Conservation (phyloP, 2,888 invertebrate species). For the Sthenelais limicola region DNA sequence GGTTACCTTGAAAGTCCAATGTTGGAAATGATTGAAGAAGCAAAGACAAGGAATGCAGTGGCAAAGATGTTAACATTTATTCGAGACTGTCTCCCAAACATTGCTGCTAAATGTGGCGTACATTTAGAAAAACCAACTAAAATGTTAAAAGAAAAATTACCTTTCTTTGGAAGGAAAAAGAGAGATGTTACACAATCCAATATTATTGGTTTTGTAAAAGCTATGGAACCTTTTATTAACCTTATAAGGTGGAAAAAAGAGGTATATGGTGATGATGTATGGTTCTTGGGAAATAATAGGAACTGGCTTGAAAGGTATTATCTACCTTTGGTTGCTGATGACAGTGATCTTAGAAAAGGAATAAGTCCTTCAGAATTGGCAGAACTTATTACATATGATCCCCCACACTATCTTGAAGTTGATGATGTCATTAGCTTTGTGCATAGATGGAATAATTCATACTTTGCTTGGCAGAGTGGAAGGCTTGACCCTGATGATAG, state of each 20-base stretch:
- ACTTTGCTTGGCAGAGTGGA: slow-evolving; percentile 7
- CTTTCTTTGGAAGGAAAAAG: slow-evolving; percentile 6
- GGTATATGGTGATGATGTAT: slow-evolving; percentile 10
- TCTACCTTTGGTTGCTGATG: neutral
- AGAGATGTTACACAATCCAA: slow-evolving; percentile 10
- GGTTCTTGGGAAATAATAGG: neutral
- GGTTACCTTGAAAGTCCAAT: no score
- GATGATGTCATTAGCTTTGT: neutral
- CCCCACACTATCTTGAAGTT: neutral
- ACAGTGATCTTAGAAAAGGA: neutral
- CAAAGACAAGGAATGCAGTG: neutral
- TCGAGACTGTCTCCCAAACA: no score
- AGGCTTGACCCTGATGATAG: neutral
- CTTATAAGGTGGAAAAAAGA: slow-evolving; percentile 6
- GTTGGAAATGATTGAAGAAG: neutral
- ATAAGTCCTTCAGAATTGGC: neutral
- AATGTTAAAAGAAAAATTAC: no score
- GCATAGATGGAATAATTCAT: slow-evolving; percentile 15
- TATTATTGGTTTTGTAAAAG: neutral
- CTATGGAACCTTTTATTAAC: neutral
- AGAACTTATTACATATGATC: neutral
- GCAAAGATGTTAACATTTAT: no score
- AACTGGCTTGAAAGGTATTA: neutral
- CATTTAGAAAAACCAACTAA: no score
- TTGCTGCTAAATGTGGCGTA: no score